Percentiles rank a stretch among this genome's conserved stretches.
phyloP scores from a whole-genome alignment of 2,888 invertebrate species.

The Julus scandinavius region DNA sequence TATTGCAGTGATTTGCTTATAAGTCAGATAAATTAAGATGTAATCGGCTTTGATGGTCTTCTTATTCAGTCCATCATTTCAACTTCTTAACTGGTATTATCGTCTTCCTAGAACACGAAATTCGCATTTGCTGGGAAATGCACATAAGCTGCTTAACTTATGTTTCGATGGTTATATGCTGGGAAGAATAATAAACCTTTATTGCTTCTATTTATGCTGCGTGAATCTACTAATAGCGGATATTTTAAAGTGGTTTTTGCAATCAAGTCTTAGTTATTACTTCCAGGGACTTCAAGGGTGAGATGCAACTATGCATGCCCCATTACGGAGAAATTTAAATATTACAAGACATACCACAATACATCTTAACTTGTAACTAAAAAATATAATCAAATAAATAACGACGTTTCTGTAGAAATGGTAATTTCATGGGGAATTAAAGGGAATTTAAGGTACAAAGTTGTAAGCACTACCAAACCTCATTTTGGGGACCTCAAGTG shows the following conservation, averaged over 20 bases:
- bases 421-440: too few species aligned
- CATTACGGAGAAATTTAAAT: too few species aligned
- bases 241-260: neutral
- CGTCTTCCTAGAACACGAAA: neutral
- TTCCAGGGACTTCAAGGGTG: too few species aligned
- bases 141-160: neutral
- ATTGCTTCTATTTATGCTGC: neutral
- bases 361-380: too few species aligned
- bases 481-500: too few species aligned
- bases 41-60: neutral
- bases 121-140: neutral
- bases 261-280: neutral
- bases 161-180: neutral
- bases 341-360: too few species aligned
- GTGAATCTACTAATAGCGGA: neutral
- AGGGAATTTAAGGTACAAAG: too few species aligned
- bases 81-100: neutral
- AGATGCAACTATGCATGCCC: too few species aligned
- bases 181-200: neutral
- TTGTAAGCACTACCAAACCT: too few species aligned
- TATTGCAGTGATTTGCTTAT: neutral
- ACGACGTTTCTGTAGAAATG: too few species aligned
- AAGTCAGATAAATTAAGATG: neutral
- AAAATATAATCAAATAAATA: too few species aligned
- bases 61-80: neutral